phyloP scores from a whole-genome alignment of 2,113 vertebrate genomes.

The Trichomycterus rosablanca region DNA sequence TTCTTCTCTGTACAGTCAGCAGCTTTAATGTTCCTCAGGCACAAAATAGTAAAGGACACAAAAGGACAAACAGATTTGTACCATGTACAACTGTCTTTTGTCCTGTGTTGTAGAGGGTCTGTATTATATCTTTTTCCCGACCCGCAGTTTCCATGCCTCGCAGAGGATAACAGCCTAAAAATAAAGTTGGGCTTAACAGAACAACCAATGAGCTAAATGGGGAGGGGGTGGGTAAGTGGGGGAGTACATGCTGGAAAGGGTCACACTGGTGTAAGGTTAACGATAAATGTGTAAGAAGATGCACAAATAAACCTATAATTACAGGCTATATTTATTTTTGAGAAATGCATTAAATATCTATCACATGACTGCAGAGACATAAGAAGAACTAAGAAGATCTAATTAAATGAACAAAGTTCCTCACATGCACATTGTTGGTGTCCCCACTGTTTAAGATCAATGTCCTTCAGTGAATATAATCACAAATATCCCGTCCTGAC shows the following conservation, averaged over 20 bases:
- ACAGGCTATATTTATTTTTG: too few relatives aligned
- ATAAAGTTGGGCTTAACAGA: slow-evolving; percentile 41
- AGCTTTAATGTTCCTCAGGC: slow-evolving; percentile 2
- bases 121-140: slow-evolving; percentile 36
- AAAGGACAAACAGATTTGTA: slow-evolving; percentile 3
- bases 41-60: neutral
- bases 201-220: slow-evolving; percentile 42
- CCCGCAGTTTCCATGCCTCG: slow-evolving; percentile 37
- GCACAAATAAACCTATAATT: too few relatives aligned
- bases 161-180: slow-evolving; percentile 44
- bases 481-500: slow-evolving; percentile 15
- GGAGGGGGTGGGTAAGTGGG: too few relatives aligned
- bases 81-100: slow-evolving; percentile 17
- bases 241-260: slow-evolving; percentile 31
- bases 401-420: too few relatives aligned
- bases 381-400: too few relatives aligned
- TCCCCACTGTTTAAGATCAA: neutral
- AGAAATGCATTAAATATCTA: too few relatives aligned
- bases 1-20: neutral
- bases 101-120: slow-evolving; percentile 25
- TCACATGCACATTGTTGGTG: neutral
- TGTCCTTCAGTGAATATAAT: slow-evolving; percentile 20
- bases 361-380: too few relatives aligned
- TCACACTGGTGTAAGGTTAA: slow-evolving; percentile 29
- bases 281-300: slow-evolving; percentile 18